These are phyloP conservation scores for Caenorhabditis sp. DNA, from an alignment of 2,888 invertebrate genomes.

Conservation along the genomic window DNA sequence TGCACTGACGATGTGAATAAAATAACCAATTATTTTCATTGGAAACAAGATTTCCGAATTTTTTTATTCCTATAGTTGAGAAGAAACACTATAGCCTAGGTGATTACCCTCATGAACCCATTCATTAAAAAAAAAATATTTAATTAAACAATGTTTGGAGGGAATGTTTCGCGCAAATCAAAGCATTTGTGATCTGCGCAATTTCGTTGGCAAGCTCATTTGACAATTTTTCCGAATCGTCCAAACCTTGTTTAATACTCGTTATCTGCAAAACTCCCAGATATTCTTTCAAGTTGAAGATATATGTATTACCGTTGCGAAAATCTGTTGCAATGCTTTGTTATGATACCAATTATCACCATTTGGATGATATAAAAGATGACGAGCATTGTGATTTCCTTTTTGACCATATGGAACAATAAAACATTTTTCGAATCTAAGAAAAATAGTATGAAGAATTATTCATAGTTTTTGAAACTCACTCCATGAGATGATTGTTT, in stretches of 20 bases:
- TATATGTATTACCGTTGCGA: slow-evolving; percentile 36
- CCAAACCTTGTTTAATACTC: slow-evolving; percentile 6
- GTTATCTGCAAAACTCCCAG: slow-evolving; percentile 9
- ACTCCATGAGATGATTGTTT: slow-evolving; percentile 26
- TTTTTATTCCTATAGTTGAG: no score
- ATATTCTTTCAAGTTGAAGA: background rate
- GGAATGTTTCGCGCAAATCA: slow-evolving; percentile 32
- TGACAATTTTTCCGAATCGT: slow-evolving; percentile 2
- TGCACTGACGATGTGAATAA: no score
- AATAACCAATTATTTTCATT: no score
- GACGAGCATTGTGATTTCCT: slow-evolving; percentile 59
- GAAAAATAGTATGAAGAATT: background rate
- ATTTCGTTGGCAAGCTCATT: slow-evolving; percentile 19
- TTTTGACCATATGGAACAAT: slow-evolving; percentile 71
- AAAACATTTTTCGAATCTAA: slow-evolving; percentile 72
- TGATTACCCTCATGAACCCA: no score
- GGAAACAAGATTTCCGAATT: no score
- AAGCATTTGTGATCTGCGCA: slow-evolving; percentile 17
- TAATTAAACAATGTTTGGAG: slow-evolving; percentile 1
- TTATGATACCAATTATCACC: slow-evolving; percentile 54
- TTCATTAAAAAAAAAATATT: background rate
- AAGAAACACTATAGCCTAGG: no score
- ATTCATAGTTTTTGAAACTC: background rate
- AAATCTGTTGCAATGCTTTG: slow-evolving; percentile 54
- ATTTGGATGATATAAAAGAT: slow-evolving; percentile 70